Conservation (phyloP, 2,797 vertebrate species). For the Siniperca undulata region DNA sequence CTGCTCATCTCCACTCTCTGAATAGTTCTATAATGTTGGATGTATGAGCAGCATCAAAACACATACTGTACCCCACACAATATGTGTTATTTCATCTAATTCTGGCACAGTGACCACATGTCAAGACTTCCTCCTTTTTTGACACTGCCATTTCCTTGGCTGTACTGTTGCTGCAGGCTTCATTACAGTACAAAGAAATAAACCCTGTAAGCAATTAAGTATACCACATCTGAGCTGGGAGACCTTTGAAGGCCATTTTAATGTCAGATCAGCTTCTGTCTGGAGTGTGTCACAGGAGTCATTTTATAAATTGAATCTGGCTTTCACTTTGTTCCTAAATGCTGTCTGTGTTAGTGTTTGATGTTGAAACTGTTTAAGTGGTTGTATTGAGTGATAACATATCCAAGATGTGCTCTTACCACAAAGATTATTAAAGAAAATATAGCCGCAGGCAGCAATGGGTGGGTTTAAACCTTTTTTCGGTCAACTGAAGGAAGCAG, state of each 20-base stretch:
- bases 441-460: too few species aligned
- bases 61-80: neutral
- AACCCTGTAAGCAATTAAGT: conserved; percentile 36
- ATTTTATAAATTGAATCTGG: conserved; percentile 17
- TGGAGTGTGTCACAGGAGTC: conserved; percentile 30
- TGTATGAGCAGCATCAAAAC: neutral
- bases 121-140: conserved; percentile 1
- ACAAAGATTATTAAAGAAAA: neutral
- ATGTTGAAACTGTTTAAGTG: conserved; percentile 10
- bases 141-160: neutral
- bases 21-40: neutral
- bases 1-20: neutral
- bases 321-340: conserved; percentile 21
- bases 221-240: conserved; percentile 19
- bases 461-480: too few species aligned
- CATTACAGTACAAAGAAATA: conserved; percentile 35
- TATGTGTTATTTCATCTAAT: neutral
- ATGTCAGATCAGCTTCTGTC: conserved; percentile 29
- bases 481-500: too few species aligned
- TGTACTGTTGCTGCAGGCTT: conserved; percentile 19
- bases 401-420: neutral
- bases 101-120: neutral
- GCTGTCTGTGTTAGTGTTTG: neutral
- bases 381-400: neutral
- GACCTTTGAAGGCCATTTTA: conserved; percentile 61